Conservation (phyloP, 2,888 invertebrate genomes). For the Tipula unca region DNA sequence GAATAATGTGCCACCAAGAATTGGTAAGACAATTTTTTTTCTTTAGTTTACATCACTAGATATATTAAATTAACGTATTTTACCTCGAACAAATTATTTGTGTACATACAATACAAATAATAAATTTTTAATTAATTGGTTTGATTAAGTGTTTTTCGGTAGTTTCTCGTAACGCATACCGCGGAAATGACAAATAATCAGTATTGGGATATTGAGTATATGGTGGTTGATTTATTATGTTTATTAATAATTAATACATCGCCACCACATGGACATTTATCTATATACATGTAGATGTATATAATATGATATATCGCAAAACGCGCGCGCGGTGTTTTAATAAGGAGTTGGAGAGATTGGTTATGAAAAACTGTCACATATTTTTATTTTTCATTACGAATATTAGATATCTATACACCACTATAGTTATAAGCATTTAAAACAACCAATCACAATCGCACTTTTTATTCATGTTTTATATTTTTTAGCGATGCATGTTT, state of each 20-base stretch:
- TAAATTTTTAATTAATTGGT: background rate
- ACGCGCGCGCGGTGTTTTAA: background rate
- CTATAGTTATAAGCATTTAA: background rate
- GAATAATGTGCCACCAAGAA: slow-evolving; percentile 32
- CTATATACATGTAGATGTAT: background rate
- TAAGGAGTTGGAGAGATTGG: background rate
- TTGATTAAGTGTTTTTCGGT: background rate
- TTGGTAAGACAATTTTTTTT: slow-evolving; percentile 29
- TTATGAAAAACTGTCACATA: background rate
- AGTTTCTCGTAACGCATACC: background rate
- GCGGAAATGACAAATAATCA: background rate
- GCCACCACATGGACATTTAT: background rate
- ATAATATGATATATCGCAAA: too few relatives aligned
- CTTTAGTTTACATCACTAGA: background rate
- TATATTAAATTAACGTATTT: background rate
- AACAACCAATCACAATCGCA: background rate
- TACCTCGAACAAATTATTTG: background rate
- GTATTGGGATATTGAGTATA: background rate
- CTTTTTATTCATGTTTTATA: background rate
- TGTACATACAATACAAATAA: background rate
- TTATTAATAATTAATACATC: background rate
- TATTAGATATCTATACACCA: background rate
- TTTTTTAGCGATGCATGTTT: background rate
- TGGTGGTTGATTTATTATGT: background rate
- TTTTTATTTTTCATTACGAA: background rate